Percentiles rank a stretch among this genome's conserved stretches.
Conservation (phyloP, 2,113 vertebrate species). For the Elachura formosa region DNA sequence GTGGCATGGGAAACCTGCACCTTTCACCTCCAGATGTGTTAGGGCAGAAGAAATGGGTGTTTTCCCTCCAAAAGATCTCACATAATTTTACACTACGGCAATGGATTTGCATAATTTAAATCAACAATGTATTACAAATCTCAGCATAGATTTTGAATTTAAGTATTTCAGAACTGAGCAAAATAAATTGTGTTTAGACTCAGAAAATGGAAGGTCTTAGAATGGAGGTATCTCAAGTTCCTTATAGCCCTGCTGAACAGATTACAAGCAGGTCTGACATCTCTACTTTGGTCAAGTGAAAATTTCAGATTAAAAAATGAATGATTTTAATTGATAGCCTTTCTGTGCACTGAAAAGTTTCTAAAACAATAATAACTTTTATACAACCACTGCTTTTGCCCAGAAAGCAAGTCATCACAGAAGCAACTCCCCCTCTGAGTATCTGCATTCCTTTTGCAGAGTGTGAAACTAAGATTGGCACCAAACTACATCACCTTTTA, state of each 20-base stretch:
- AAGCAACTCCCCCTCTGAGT: neutral
- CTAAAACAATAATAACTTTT: neutral
- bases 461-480: neutral
- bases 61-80: neutral
- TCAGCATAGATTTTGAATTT: neutral
- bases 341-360: neutral
- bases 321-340: neutral
- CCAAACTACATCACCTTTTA: neutral
- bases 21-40: rapidly evolving
- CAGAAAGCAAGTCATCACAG: neutral
- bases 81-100: neutral
- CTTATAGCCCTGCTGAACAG: neutral
- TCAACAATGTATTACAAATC: neutral
- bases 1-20: rapidly evolving
- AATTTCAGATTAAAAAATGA: neutral
- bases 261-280: neutral
- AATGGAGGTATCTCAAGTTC: neutral
- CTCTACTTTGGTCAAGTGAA: neutral
- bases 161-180: neutral
- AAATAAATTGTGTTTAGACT: neutral
- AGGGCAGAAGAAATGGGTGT: neutral
- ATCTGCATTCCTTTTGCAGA: neutral
- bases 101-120: neutral
- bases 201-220: neutral
- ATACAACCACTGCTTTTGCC: neutral